A percentile compares a stretch with the other conserved stretches of the same genome.
phyloP scores from a whole-genome alignment of 2,113 vertebrate species.

The Stegostoma tigrinum region DNA sequence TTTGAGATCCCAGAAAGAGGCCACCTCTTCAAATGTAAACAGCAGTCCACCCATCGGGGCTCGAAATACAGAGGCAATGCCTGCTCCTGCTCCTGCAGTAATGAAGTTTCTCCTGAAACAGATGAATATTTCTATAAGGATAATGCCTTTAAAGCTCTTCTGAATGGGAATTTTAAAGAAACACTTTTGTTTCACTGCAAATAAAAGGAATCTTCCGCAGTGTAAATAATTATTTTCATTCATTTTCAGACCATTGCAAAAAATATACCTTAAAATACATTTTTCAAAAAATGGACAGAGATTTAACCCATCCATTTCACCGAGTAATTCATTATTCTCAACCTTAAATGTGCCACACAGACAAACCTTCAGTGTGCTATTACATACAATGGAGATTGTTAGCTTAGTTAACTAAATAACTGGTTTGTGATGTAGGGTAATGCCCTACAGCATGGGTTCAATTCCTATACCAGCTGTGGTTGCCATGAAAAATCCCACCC shows the following conservation, averaged over 20 bases:
- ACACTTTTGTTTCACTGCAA: not conserved
- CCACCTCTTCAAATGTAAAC: conserved; percentile 46
- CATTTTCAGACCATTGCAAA: not conserved
- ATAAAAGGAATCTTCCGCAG: not conserved
- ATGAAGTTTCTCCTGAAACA: conserved; percentile 44
- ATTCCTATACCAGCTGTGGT: no score
- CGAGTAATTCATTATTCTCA: not conserved
- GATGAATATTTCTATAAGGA: not conserved
- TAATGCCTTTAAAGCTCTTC: not conserved
- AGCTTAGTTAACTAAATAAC: no score
- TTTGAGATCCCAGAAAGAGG: conserved; percentile 46
- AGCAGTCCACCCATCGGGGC: conserved; percentile 42
- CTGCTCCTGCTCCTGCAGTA: conserved; percentile 41
- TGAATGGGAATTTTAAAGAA: conserved; percentile 1
- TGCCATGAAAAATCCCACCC: no score
- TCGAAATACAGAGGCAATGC: conserved; percentile 39
- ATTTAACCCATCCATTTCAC: not conserved
- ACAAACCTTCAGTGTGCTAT: not conserved
- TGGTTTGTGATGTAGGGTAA: no score
- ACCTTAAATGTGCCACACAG: not conserved
- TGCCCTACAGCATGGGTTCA: no score
- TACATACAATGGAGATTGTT: not conserved
- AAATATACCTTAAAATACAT: not conserved
- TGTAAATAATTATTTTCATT: not conserved
- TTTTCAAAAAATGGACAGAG: not conserved